Base-by-base conservation (phyloP, 1,140 invertebrate species). In the Lasioglossum baleicum region DNA sequence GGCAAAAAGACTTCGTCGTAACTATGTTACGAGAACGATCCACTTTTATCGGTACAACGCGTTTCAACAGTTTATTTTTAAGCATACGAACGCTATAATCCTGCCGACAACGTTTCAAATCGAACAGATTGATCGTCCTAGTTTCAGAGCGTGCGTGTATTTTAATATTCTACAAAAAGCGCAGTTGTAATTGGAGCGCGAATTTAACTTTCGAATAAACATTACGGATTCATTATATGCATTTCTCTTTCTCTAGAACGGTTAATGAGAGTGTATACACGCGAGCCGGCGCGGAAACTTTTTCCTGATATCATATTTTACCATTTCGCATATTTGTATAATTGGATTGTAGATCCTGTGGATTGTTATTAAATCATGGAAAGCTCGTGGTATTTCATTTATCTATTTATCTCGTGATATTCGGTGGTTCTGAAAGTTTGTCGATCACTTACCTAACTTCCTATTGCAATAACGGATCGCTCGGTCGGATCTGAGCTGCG, bases 391-490 rank as follows among this genome's bases (percentile, higher is more conserved):
- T 26, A 35, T 4, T 35, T 35, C 35, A 35, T 53, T 53, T 17
- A 17, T 53, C 51, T 44, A 0, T 53, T 15, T 53, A 53, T 17
- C 5, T 17, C 17, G 13, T 17, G 51, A 15, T 53, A 13, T 15
- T 53, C 0, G 5, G 1, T 53, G 35, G 35, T 53, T 53, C 13
- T 53, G 7, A 22, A 10, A 40, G 11, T 22, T n/a, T 44, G 44
- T 60, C 22, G 44, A n/a, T 35, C 72, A 90, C 94, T 95, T 94
- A 97, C 96, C 96, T 94, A 96, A 95, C 94, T 96, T 94, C 88
- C 94, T 96, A 93, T 97, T 98, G 93, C 97, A 98, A 93, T 96
- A 97, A 31, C 94, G 92, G 84, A 97, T 94, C 64, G 94, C 94
- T 90, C 95, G 96, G 90, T 96, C 95, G 81, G 95, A 94, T 88